These are phyloP conservation scores for Neofelis nebulosa DNA, from an alignment of 2,113 vertebrate species.

Conservation along the genomic window DNA sequence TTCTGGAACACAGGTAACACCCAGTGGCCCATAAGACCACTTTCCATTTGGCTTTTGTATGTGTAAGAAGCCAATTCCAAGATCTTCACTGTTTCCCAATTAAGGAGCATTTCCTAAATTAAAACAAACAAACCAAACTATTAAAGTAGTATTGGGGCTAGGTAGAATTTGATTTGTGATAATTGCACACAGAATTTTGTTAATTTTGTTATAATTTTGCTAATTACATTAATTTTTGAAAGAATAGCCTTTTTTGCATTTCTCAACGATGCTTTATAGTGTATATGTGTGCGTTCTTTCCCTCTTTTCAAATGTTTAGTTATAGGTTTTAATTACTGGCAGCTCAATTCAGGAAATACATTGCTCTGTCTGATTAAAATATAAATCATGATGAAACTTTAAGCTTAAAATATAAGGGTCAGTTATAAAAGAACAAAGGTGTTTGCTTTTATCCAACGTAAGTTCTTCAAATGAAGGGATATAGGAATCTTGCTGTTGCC, in stretches of 20 bases:
- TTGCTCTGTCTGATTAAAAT: conserved; percentile 18
- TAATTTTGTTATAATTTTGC: neutral
- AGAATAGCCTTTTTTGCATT: neutral
- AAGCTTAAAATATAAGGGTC: neutral
- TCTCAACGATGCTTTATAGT: neutral
- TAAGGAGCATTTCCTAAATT: neutral
- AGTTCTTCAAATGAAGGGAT: neutral
- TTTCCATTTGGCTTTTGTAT: neutral
- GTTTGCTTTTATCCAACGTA: neutral
- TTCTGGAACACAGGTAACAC: neutral
- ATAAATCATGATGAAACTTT: neutral
- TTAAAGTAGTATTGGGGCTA: neutral
- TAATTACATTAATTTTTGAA: conserved; percentile 37
- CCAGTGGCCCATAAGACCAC: neutral
- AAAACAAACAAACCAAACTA: neutral
- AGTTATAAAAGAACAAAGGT: neutral
- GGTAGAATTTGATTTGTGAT: neutral
- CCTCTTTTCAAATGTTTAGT: neutral
- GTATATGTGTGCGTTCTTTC: neutral
- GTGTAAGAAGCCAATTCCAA: neutral
- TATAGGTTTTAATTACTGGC: neutral
- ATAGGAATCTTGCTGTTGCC: neutral
- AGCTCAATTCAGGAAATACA: neutral
- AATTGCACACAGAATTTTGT: neutral
- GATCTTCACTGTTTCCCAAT: neutral